Evolutionary conservation across 2,888 invertebrate genomes (phyloP).

Genomic region (Platycnemis pennipes): DNA sequence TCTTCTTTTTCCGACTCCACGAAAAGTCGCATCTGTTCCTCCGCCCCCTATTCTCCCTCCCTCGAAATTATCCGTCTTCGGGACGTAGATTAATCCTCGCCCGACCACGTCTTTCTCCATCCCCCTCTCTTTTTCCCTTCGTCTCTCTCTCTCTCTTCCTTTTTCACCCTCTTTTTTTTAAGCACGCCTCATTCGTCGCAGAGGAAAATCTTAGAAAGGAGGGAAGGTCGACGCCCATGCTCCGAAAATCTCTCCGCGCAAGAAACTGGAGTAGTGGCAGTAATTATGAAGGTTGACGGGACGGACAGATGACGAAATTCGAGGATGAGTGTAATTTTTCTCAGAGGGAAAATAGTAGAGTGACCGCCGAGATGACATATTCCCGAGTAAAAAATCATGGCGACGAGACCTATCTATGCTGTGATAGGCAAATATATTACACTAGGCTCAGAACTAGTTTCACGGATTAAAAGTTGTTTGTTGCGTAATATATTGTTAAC

Average conservation of each 20-base stretch:
- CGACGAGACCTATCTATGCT: too few relatives aligned
- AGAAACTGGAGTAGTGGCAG: not conserved
- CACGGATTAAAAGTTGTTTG: too few relatives aligned
- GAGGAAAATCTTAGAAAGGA: not conserved
- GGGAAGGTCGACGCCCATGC: not conserved
- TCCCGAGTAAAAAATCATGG: too few relatives aligned
- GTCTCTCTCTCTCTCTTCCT: not conserved
- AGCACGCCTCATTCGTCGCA: not conserved
- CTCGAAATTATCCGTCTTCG: not conserved
- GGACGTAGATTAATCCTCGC: slow-evolving; percentile 22
- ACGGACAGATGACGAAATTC: not conserved
- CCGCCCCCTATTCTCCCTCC: not conserved
- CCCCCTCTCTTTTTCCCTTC: not conserved
- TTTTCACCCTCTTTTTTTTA: not conserved
- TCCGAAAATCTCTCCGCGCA: not conserved
- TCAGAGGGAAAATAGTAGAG: too few relatives aligned
- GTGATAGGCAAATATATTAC: too few relatives aligned
- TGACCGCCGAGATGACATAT: too few relatives aligned
- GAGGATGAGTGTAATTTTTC: too few relatives aligned
- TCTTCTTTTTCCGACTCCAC: not conserved
- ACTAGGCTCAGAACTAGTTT: too few relatives aligned
- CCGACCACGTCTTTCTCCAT: not conserved
- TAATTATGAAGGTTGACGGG: not conserved
- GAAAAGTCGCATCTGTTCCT: slow-evolving; percentile 16
- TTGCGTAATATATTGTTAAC: too few relatives aligned